Conservation (phyloP, 2,113 vertebrate species). For the Lucifuga dentata region DNA sequence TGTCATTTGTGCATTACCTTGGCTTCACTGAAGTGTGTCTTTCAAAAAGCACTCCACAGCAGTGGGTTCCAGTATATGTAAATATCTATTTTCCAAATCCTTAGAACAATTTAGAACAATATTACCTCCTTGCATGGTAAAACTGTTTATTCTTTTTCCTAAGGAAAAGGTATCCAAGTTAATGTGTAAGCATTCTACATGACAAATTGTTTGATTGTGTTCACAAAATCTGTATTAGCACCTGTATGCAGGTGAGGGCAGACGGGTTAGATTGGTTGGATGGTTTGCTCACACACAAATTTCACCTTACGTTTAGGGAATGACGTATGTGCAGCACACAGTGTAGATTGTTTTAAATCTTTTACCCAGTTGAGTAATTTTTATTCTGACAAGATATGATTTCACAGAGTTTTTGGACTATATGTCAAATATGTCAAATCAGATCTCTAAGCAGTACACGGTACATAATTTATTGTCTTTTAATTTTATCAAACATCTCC, state of each 20-base stretch:
- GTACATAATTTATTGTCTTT: neutral
- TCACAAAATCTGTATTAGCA: constrained; percentile 52
- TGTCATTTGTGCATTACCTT: constrained; percentile 63
- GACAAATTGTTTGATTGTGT: constrained; percentile 62
- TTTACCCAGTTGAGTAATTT: constrained; percentile 44
- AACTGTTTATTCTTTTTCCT: constrained; percentile 81
- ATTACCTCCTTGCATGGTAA: constrained; percentile 82
- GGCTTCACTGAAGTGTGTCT: constrained; percentile 67
- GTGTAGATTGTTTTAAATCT: constrained; percentile 47
- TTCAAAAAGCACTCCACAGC: constrained; percentile 15
- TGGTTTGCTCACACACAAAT: constrained; percentile 33
- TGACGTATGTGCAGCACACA: constrained; percentile 40
- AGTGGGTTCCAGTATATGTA: constrained; percentile 52
- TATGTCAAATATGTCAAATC: constrained; percentile 14
- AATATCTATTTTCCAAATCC: constrained; percentile 52
- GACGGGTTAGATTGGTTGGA: constrained; percentile 4
- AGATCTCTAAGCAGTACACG: constrained; percentile 4
- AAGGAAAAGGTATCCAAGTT: constrained; percentile 79
- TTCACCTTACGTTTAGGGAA: constrained; percentile 38
- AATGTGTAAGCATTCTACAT: constrained; percentile 77
- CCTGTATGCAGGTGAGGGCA: constrained; percentile 17
- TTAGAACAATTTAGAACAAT: constrained; percentile 56
- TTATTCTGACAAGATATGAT: constrained; percentile 12
- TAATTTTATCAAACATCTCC: constrained; percentile 4
- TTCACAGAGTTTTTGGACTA: constrained; percentile 3